Evolutionary conservation across 2,113 vertebrate species (phyloP), one percentile per base, ranked within the genome.

Genomic region (Solenodon paradoxus): DNA sequence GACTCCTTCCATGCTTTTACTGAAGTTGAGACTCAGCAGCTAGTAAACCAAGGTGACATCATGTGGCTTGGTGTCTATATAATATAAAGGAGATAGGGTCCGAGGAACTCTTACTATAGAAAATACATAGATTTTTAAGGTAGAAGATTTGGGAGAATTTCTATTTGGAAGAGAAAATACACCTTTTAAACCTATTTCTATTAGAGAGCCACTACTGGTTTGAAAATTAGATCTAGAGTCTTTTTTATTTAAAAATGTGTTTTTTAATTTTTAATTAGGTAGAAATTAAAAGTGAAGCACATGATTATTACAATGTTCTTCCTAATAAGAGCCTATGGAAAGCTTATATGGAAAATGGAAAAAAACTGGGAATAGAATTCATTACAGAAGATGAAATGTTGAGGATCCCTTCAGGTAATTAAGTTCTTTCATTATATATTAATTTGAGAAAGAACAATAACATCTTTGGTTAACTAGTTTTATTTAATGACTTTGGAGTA

Each of bases 271-370:
- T 38, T 72, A 95, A 97, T 66, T 97, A 99, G 99, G 98, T 99
- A 94, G 99, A 99, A 96, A 98, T 99, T 95, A 98, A 96, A 90
- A 97, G 97, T 95, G 97, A 96, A 59, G 32, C 53, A 81, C 97
- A 98, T 57, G 97, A 98, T 95, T 99, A 98, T 97, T 98, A 98
- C 88, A 99, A 99, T 95, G 99, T 99, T 49, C 98, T 99, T 97
- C 99, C 98, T 75, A 99, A 99, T 96, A 98, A 98, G 71, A 99
- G 97, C 9, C 97, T 99, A 32, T 97, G 98, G 97, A 98, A 97
- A 42, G 96, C 97, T 63, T 99, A 99, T 95, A 96, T 98, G 96
- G 98, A 98, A 64, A 99, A 99, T 75, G 99, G 99, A 82, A 98
- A 98, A 95, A 97, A 98, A 63, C 97, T 99, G 88, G 99, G 99